Conservation (phyloP, 2,888 invertebrate genomes). For the Rotaria magnacalcarata region DNA sequence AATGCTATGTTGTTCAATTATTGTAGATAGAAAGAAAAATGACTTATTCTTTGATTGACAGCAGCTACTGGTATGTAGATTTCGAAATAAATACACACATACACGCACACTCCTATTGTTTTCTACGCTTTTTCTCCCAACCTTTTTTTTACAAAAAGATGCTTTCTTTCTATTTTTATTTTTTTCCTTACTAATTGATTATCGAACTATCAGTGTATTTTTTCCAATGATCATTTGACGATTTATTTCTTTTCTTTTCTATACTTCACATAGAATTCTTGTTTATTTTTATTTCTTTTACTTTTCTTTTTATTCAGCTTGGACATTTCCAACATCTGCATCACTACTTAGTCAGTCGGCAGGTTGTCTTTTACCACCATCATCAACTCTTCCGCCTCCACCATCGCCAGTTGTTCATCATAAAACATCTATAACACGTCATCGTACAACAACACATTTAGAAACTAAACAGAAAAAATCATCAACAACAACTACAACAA, state of each 20-base stretch:
- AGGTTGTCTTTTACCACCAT: not conserved
- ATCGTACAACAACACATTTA: constrained; percentile 29
- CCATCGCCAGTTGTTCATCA: not conserved
- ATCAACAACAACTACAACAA: not conserved
- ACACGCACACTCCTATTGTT: not conserved
- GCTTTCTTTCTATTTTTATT: not conserved
- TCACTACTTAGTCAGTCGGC: constrained; percentile 11
- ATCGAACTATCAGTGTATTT: not conserved
- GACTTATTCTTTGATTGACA: not conserved
- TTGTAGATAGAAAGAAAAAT: not conserved
- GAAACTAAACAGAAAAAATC: constrained; percentile 16
- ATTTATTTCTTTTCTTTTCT: not conserved
- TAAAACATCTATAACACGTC: constrained; percentile 20
- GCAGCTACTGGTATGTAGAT: not conserved
- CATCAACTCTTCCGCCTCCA: not conserved
- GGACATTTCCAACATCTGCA: constrained; percentile 19
- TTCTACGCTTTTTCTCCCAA: not conserved
- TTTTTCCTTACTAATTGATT: not conserved
- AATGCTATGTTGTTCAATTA: not conserved
- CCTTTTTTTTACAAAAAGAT: not conserved
- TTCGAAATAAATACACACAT: not conserved
- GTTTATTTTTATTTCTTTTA: not conserved
- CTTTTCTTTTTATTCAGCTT: not conserved
- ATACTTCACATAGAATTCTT: not conserved
- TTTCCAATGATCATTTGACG: not conserved